These are phyloP conservation scores for Hemibagrus guttatus DNA, from an alignment of 2,797 vertebrate species.

Conservation along the genomic window DNA sequence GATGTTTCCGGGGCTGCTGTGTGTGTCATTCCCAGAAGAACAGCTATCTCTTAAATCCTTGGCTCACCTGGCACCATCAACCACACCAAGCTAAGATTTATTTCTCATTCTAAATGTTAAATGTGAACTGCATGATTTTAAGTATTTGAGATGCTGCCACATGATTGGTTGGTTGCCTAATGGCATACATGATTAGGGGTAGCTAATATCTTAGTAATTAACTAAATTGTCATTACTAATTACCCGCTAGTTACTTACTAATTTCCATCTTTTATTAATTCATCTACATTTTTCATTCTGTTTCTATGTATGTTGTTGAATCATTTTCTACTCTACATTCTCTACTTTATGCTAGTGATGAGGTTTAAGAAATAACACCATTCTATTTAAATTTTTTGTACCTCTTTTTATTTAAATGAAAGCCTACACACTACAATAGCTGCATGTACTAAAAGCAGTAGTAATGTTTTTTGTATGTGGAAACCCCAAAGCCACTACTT, in stretches of 20 bases:
- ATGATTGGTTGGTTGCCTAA: no score
- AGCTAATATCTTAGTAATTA: neutral
- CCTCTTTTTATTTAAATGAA: neutral
- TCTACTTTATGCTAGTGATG: no score
- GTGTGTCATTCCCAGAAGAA: no score
- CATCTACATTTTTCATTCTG: neutral
- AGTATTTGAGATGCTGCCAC: no score
- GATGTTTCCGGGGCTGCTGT: no score
- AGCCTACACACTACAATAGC: constrained; percentile 7
- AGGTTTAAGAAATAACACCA: neutral
- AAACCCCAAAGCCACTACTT: no score
- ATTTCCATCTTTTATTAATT: neutral
- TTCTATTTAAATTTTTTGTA: neutral
- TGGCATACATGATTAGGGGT: no score
- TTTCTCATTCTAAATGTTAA: neutral
- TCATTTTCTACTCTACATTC: neutral
- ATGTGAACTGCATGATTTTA: no score
- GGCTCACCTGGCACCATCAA: no score
- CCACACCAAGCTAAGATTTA: neutral
- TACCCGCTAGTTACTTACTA: neutral
- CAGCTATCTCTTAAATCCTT: no score
- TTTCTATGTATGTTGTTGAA: neutral
- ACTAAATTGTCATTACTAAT: neutral
- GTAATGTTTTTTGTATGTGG: neutral
- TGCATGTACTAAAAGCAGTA: neutral